These are phyloP conservation scores for Oedothorax gibbosus DNA, from an alignment of 1,140 invertebrate species.

Conservation along the genomic window DNA sequence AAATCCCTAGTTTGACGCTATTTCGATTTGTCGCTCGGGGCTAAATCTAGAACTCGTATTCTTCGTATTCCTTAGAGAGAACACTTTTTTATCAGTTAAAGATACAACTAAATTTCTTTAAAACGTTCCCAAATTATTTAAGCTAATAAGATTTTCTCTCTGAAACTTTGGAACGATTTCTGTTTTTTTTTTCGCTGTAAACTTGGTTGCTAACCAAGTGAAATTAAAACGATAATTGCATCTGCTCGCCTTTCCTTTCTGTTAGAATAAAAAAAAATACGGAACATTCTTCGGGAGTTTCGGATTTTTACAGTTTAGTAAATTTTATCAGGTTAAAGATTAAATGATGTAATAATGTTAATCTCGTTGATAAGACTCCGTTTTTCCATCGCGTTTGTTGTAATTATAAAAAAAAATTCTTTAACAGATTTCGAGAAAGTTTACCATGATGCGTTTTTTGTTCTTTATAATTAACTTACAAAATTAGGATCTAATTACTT, in stretches of 20 bases:
- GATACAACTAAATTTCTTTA: slow-evolving; percentile 47
- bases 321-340: slow-evolving; percentile 17
- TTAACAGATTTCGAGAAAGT: background rate
- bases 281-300: background rate
- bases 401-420: background rate
- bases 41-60: too few species aligned
- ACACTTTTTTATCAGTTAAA: background rate
- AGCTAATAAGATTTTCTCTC: slow-evolving; percentile 48
- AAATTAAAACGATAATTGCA: slow-evolving; percentile 57
- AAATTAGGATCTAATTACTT: slow-evolving; percentile 39
- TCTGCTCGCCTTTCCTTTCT: background rate
- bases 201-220: slow-evolving; percentile 20
- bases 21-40: background rate
- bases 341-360: slow-evolving; percentile 32
- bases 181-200: slow-evolving; percentile 9
- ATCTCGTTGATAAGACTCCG: slow-evolving; percentile 32
- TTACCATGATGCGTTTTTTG: slow-evolving; percentile 12
- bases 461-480: slow-evolving; percentile 32
- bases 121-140: slow-evolving; percentile 39
- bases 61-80: background rate
- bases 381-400: background rate
- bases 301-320: slow-evolving; percentile 38
- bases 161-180: slow-evolving; percentile 9
- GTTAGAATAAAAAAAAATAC: background rate
- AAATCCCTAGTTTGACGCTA: slow-evolving; percentile 37